Evolutionary conservation across 2,797 vertebrate genomes (phyloP).

Genomic region (Neostethus bicornis): DNA sequence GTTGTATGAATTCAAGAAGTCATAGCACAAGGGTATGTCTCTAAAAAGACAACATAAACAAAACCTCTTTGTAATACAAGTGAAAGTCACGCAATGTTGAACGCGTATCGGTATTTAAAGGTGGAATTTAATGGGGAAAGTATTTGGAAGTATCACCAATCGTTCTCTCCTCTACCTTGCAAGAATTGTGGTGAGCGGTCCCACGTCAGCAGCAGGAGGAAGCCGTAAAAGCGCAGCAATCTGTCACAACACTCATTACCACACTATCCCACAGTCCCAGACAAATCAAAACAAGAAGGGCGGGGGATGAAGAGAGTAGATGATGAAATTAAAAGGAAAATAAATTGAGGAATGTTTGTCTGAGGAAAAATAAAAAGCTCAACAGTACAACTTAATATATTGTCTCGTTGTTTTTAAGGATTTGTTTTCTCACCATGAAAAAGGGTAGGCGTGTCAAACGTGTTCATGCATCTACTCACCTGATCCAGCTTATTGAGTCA

Average conservation of each 20-base stretch:
- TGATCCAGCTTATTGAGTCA: no score
- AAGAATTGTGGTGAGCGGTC: constrained; percentile 4
- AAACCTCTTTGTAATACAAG: neutral
- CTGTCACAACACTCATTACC: constrained; percentile 51
- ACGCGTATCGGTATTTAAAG: no score
- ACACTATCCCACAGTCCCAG: constrained; percentile 21
- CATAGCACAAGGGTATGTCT: no score
- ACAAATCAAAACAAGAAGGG: constrained; percentile 4
- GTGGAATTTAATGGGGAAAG: neutral
- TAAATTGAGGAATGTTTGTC: neutral
- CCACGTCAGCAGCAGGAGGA: constrained; percentile 16
- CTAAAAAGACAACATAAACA: no score
- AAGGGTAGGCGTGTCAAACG: no score
- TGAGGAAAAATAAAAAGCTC: neutral
- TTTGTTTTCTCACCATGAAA: no score
- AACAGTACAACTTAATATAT: neutral
- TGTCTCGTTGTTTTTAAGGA: no score
- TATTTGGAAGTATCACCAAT: neutral
- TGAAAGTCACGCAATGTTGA: neutral
- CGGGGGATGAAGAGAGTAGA: neutral
- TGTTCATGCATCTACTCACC: no score
- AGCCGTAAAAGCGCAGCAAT: constrained; percentile 44
- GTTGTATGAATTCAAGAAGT: no score
- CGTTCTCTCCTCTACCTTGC: neutral
- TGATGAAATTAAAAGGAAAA: neutral